Evolutionary conservation across 2,113 vertebrate genomes (phyloP), one percentile per base, ranked within the genome.

Genomic region (Carettochelys insculpta): DNA sequence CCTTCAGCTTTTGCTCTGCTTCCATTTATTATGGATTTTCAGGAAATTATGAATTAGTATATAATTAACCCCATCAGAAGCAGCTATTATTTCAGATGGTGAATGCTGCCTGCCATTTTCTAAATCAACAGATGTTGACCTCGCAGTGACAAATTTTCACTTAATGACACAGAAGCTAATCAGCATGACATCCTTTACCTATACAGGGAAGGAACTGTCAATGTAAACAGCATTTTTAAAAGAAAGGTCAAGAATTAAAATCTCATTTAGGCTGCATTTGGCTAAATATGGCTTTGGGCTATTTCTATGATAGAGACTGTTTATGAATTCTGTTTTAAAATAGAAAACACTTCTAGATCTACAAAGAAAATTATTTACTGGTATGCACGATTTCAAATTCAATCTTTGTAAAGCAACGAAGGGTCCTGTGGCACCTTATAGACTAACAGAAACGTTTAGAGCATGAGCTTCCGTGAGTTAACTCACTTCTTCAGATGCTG

Each of bases 171-270:
- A 94, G 68, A 97, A 97, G 86, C 88, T 97, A 97, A 98, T 98
- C 95, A 98, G 81, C 82, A 93, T 92, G 94, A 95, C 58, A 95
- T 87, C 92, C 94, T 97, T 97, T 87, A 90, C 86, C 96, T 96
- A 91, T 87, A 95, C 96, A 86, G 92, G 88, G 96, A 97, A 92
- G 91, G 65, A 83, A 91, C 90, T 83, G 94, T 93, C 80, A 95
- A 97, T 98, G 97, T 97, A 97, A 92, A 96, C 97, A 94, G 92
- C 84, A 95, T 90, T 78, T 97, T 95, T 96, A 96, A 2, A 97
- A 94, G 92, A 77, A 90, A 98, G 96, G 96, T 97, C 94, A 90
- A 96, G 96, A 97, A 97, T 98, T 98, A 98, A 97, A 97, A 96
- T 97, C 97, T 97, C 95, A 97, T 97, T 97, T 97, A 96, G 94